Conservation (phyloP, 2,113 vertebrate genomes). For the Forbesichthys papilliferus region DNA sequence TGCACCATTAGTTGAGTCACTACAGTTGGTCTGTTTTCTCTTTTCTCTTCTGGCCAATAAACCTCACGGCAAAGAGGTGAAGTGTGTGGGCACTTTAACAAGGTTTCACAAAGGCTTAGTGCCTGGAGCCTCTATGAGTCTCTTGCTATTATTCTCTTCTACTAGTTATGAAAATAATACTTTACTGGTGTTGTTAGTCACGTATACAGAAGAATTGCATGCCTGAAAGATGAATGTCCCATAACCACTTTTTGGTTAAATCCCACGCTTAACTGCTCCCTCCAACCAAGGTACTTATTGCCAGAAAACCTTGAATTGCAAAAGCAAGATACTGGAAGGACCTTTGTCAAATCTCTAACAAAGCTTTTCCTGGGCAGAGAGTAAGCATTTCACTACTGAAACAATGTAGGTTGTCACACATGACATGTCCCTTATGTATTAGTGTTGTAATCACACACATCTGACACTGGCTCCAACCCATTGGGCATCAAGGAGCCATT, state of each 20-base stretch:
- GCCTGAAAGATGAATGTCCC: neutral
- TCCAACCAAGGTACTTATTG: constrained; percentile 21
- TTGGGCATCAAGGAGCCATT: constrained; percentile 44
- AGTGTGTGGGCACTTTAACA: constrained; percentile 62
- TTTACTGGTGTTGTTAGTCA: neutral
- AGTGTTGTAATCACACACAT: constrained; percentile 14
- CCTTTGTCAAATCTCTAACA: constrained; percentile 19
- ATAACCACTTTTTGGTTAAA: too few relatives aligned
- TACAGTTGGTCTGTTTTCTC: constrained; percentile 7
- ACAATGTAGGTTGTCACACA: constrained; percentile 22
- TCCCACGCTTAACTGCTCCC: constrained; percentile 8
- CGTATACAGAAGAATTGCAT: constrained; percentile 1
- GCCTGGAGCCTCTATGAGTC: constrained; percentile 21
- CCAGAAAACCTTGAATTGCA: constrained; percentile 18
- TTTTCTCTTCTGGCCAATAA: constrained; percentile 47
- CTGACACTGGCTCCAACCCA: constrained; percentile 52
- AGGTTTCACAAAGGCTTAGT: constrained; percentile 44
- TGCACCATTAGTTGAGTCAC: constrained; percentile 61
- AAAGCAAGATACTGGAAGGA: constrained; percentile 10
- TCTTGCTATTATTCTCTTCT: neutral
- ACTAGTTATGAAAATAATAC: neutral
- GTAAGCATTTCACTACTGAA: constrained; percentile 26
- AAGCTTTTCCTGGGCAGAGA: constrained; percentile 7
- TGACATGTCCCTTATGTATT: neutral
- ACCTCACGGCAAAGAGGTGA: constrained; percentile 58